Percentiles rank a stretch among this genome's conserved stretches.
Conservation (phyloP, 1,140 invertebrate genomes). For the Tribolium madens region DNA sequence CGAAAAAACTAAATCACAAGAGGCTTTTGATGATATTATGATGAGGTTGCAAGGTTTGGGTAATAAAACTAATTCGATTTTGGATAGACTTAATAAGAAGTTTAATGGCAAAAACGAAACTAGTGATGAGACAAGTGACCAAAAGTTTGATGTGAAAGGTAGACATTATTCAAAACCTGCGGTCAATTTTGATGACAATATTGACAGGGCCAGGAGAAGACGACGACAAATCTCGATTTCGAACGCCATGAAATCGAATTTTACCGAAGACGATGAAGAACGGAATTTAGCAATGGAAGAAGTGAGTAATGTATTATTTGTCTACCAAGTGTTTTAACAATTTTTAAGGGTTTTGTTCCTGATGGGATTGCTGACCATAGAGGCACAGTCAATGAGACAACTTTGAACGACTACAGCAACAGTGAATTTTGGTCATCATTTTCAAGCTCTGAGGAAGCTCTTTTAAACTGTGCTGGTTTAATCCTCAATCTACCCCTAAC, state of each 20-base stretch:
- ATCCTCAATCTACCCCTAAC: constrained; percentile 78
- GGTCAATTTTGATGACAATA: constrained; percentile 58
- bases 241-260: constrained; percentile 64
- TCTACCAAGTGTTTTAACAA: neutral
- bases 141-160: constrained; percentile 52
- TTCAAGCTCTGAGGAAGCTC: constrained; percentile 80
- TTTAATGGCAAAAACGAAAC: constrained; percentile 56
- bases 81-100: constrained; percentile 67
- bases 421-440: constrained; percentile 86
- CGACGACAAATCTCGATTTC: constrained; percentile 64
- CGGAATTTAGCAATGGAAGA: constrained; percentile 73
- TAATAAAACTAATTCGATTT: constrained; percentile 68
- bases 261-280: constrained; percentile 72
- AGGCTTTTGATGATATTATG: constrained; percentile 72
- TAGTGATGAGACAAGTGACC: constrained; percentile 43
- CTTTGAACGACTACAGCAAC: constrained; percentile 75
- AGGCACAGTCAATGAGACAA: constrained; percentile 72
- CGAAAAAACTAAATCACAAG: constrained; percentile 66
- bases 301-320: constrained; percentile 63
- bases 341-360: constrained; percentile 67
- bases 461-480: constrained; percentile 79
- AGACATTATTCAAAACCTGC: constrained; percentile 60
- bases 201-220: constrained; percentile 57
- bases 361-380: constrained; percentile 76
- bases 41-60: constrained; percentile 70